Evolutionary conservation across 1,140 invertebrate genomes (phyloP).

Genomic region (Drosophila navojoa): DNA sequence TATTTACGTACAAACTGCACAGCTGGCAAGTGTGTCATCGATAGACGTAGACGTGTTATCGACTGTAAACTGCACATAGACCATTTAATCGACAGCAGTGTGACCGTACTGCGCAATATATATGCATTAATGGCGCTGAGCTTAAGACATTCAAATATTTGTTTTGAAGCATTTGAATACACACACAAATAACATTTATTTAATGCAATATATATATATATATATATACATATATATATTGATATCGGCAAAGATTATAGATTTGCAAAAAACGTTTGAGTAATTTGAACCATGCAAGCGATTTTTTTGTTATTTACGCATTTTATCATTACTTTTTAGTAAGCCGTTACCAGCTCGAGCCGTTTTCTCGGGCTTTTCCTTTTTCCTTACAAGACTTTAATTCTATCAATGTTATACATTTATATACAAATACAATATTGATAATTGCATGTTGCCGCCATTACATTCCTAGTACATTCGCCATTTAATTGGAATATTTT

Average conservation of each 20-base stretch:
- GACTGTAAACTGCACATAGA: conserved; percentile 12
- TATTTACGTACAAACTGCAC: conserved; percentile 61
- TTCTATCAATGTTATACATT: conserved; percentile 75
- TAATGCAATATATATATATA: conserved; percentile 69
- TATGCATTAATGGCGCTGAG: neutral
- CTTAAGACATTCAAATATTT: conserved; percentile 2
- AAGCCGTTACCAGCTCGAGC: conserved; percentile 21
- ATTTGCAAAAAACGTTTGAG: conserved; percentile 69
- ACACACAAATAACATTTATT: conserved; percentile 80
- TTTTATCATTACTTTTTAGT: conserved; percentile 22
- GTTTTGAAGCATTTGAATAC: conserved; percentile 27
- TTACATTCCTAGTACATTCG: conserved; percentile 51
- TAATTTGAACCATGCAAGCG: conserved; percentile 44
- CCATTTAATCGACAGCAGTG: conserved; percentile 19
- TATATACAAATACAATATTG: conserved; percentile 67
- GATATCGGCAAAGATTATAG: conserved; percentile 70
- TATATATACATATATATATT: conserved; percentile 72
- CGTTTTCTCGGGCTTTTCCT: conserved; percentile 24
- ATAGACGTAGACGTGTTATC: conserved; percentile 37
- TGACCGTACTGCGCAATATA: conserved; percentile 6
- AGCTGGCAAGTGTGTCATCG: conserved; percentile 71
- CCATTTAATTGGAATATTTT: conserved; percentile 52
- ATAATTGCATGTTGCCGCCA: conserved; percentile 60
- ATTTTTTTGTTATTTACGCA: conserved; percentile 30
- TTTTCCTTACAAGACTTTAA: conserved; percentile 43